Conservation (phyloP, 2,113 vertebrate species). For the Mystacornis crossleyi region DNA sequence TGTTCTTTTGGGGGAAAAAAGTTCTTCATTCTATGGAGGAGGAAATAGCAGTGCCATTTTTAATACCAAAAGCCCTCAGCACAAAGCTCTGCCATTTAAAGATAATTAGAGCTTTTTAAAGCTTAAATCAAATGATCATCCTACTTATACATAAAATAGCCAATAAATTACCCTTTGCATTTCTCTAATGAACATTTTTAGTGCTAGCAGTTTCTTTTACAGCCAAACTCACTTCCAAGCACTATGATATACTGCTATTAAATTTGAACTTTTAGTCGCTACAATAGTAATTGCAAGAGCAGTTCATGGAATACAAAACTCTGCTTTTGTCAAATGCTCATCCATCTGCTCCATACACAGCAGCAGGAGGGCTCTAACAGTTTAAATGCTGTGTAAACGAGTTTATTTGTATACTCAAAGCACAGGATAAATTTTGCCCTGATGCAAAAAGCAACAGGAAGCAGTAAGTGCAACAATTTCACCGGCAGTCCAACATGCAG, state of each 20-base stretch:
- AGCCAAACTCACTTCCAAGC: constrained; percentile 21
- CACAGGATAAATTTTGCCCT: not conserved
- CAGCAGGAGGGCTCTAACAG: not conserved
- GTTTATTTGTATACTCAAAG: not conserved
- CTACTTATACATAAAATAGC: constrained; percentile 20
- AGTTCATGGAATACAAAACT: not conserved
- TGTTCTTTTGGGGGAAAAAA: not conserved
- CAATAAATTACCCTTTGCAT: constrained; percentile 29
- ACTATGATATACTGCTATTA: constrained; percentile 26
- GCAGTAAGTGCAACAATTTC: not conserved
- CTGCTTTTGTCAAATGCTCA: not conserved
- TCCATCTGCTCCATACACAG: not conserved
- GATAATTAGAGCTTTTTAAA: constrained; percentile 24
- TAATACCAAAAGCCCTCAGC: not conserved
- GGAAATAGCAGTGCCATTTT: not conserved
- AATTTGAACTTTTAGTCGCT: constrained; percentile 44
- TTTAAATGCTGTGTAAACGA: not conserved
- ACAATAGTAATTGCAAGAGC: constrained; percentile 20
- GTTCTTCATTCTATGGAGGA: not conserved
- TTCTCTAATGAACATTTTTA: constrained; percentile 51
- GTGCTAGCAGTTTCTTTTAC: not conserved
- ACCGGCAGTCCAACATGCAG: not conserved
- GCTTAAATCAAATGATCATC: constrained; percentile 20
- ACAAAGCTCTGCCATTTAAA: constrained; percentile 24
- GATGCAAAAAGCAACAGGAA: not conserved